Evolutionary conservation across 2,113 vertebrate genomes (phyloP).

Genomic region (Condylura cristata): DNA sequence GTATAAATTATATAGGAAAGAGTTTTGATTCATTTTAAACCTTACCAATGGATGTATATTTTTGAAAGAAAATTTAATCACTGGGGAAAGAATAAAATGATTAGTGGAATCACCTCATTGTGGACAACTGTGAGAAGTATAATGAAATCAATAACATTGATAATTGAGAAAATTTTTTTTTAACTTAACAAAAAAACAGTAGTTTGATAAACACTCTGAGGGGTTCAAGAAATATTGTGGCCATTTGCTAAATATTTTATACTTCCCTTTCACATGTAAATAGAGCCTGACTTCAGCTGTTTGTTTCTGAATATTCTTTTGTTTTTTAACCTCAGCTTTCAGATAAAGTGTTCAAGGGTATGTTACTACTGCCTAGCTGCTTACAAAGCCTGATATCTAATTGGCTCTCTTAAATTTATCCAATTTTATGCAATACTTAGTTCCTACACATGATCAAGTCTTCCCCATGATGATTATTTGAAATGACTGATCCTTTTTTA

Average conservation of each 20-base stretch:
- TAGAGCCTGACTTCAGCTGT: neutral
- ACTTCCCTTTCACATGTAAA: neutral
- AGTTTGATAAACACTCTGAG: neutral
- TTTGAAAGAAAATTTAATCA: neutral
- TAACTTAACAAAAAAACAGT: neutral
- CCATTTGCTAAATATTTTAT: neutral
- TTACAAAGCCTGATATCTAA: neutral
- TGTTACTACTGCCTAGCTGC: neutral
- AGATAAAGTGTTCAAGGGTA: neutral
- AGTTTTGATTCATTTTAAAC: neutral
- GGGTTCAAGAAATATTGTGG: neutral
- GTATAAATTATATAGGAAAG: neutral
- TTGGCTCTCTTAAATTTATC: neutral
- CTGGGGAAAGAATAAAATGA: neutral
- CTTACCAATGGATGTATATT: neutral
- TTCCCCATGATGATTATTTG: neutral
- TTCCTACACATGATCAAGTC: neutral
- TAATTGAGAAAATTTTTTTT: neutral
- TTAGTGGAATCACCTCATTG: neutral
- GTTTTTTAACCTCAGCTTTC: neutral
- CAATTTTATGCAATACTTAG: neutral
- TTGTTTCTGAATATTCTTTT: constrained; percentile 13
- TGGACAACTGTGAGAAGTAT: neutral
- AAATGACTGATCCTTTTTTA: neutral
- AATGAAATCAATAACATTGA: neutral